A percentile compares a stretch with the other conserved stretches of the same genome.
Evolutionary conservation across 2,797 vertebrate genomes (phyloP).

Genomic region (Poeciliopsis presidionis): DNA sequence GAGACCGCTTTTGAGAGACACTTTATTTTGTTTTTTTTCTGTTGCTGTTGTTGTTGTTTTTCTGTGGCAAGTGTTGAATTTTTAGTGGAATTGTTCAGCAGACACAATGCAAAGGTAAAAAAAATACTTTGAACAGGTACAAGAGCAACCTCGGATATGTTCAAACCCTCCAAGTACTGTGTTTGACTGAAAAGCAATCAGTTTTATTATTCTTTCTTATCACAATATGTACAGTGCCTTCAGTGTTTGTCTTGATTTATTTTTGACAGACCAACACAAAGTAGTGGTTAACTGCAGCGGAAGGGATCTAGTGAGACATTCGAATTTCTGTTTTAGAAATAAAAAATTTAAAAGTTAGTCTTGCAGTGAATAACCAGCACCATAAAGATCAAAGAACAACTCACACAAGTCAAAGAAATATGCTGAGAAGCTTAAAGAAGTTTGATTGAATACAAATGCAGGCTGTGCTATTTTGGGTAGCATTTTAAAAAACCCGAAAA

Average conservation of each 20-base stretch:
- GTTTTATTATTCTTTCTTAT: not conserved
- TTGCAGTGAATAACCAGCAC: not conserved
- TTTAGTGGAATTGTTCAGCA: slow-evolving; percentile 52
- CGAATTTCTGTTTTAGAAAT: not conserved
- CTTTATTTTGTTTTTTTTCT: slow-evolving; percentile 3
- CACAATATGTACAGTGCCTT: not conserved
- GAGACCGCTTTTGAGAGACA: slow-evolving; percentile 51
- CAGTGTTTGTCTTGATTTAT: not conserved
- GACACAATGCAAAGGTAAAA: slow-evolving; percentile 24
- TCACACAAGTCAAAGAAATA: not conserved
- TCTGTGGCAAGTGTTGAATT: slow-evolving; percentile 38
- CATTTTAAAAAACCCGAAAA: not conserved
- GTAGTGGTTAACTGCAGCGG: not conserved
- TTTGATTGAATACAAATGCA: not conserved
- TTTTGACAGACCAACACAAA: not conserved
- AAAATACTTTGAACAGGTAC: slow-evolving; percentile 24
- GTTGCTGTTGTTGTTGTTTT: not conserved
- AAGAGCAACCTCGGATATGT: slow-evolving; percentile 43
- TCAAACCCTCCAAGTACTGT: slow-evolving; percentile 18
- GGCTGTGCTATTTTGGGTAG: not conserved
- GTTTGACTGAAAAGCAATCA: not conserved
- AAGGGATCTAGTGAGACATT: not conserved
- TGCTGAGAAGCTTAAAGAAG: not conserved
- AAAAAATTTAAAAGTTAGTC: not conserved
- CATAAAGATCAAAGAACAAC: not conserved